Percentiles rank a stretch among this genome's conserved stretches.
phyloP scores from a whole-genome alignment of 2,797 vertebrate genomes.

The Pangasius djambal region DNA sequence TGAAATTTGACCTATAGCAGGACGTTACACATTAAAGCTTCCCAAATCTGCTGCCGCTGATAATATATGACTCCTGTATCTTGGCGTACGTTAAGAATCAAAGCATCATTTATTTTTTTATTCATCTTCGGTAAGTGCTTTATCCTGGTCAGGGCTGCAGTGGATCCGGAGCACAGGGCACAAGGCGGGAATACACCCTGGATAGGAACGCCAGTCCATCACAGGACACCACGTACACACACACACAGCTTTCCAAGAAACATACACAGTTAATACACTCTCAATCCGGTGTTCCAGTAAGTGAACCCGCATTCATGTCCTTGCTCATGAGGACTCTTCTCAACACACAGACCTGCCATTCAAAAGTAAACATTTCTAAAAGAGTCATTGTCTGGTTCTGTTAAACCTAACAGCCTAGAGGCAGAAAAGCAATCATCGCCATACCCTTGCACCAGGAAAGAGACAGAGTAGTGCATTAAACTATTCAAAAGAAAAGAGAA shows the following conservation, averaged over 20 bases:
- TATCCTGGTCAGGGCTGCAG: neutral
- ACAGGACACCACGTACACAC: neutral
- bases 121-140: neutral
- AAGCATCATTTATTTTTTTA: constrained; percentile 7
- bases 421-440: neutral
- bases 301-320: neutral
- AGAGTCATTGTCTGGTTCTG: constrained; percentile 40
- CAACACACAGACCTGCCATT: constrained; percentile 11
- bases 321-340: neutral
- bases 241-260: neutral
- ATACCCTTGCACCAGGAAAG: neutral
- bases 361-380: constrained; percentile 26
- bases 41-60: no score
- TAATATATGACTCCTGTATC: neutral
- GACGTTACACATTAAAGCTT: neutral
- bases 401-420: neutral
- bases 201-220: neutral
- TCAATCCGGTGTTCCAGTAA: neutral
- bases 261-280: neutral
- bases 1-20: neutral
- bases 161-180: neutral
- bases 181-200: neutral
- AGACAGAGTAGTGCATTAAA: neutral
- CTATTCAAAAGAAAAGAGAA: neutral
- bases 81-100: neutral